A percentile compares a stretch with the other conserved stretches of the same genome.
These are phyloP conservation scores for Liodrosophila aerea DNA, from an alignment of 2,888 invertebrate genomes.

Conservation along the genomic window DNA sequence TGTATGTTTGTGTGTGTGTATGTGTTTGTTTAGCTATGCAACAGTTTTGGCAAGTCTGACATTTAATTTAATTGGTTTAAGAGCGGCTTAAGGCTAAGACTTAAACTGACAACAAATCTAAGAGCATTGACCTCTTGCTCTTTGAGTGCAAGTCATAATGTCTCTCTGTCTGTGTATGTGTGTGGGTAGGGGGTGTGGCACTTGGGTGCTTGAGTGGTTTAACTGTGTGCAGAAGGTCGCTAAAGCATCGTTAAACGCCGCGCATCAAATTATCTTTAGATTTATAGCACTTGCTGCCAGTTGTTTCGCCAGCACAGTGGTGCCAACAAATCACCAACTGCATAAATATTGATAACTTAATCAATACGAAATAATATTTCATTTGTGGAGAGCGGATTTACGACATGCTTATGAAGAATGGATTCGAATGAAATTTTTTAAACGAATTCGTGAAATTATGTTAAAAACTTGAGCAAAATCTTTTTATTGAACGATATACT, in stretches of 20 bases:
- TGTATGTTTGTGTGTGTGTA: too few species aligned
- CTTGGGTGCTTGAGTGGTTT: background rate
- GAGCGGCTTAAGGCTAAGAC: slow-evolving; percentile 20
- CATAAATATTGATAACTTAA: too few species aligned
- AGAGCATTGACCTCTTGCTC: background rate
- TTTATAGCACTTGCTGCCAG: slow-evolving; percentile 40
- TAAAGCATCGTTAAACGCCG: slow-evolving; percentile 49
- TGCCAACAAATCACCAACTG: background rate
- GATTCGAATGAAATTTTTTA: too few species aligned
- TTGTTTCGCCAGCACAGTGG: background rate
- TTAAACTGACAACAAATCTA: slow-evolving; percentile 21
- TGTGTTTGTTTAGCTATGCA: slow-evolving; percentile 15
- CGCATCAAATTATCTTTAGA: slow-evolving; percentile 63
- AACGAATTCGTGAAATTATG: too few species aligned
- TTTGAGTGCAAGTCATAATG: slow-evolving; percentile 18
- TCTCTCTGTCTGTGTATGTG: slow-evolving; percentile 16
- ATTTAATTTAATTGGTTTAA: slow-evolving; percentile 53
- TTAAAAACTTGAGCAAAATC: too few species aligned
- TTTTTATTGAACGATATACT: too few species aligned
- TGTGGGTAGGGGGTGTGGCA: background rate
- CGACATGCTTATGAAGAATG: too few species aligned
- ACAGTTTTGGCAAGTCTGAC: slow-evolving; percentile 38
- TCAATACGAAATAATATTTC: too few species aligned
- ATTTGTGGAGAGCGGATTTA: too few species aligned
- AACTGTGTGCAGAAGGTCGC: slow-evolving; percentile 16